A percentile compares a stretch with the other conserved stretches of the same genome.
Evolutionary conservation across 2,888 invertebrate genomes (phyloP).

Genomic region (Callyntrura guangdongensis): DNA sequence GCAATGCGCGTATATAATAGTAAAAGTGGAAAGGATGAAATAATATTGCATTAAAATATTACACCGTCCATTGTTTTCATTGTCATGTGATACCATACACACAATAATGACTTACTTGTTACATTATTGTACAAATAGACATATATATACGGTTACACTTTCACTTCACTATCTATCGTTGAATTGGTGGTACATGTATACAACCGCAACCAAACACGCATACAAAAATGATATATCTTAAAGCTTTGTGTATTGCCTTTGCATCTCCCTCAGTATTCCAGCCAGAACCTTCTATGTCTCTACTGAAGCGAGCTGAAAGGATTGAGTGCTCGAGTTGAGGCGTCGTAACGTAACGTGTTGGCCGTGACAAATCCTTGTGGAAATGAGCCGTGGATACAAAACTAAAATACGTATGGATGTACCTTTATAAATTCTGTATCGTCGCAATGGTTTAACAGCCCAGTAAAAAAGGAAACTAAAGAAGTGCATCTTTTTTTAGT

Average conservation of each 20-base stretch:
- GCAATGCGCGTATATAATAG: conserved; percentile 10
- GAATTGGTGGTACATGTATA: conserved; percentile 5
- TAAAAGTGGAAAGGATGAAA: conserved; percentile 57
- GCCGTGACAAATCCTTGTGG: conserved; percentile 78
- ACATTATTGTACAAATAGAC: not conserved
- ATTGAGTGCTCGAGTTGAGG: conserved; percentile 90
- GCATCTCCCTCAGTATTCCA: conserved; percentile 52
- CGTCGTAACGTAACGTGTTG: conserved; percentile 89
- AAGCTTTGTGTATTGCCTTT: conserved; percentile 43
- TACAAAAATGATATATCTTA: conserved; percentile 31
- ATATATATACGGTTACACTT: not conserved
- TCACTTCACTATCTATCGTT: not conserved
- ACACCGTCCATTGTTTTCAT: conserved; percentile 72
- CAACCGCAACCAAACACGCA: conserved; percentile 48
- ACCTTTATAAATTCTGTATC: not conserved
- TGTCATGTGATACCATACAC: conserved; percentile 54
- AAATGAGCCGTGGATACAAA: conserved; percentile 72
- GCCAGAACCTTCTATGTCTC: conserved; percentile 55
- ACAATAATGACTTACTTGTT: conserved; percentile 7
- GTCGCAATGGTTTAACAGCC: not conserved
- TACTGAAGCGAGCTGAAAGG: conserved; percentile 81
- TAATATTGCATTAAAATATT: conserved; percentile 72
- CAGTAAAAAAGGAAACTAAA: not conserved
- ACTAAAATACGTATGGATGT: not conserved
- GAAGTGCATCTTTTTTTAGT: too few species aligned